These are phyloP conservation scores for Tanypteryx hageni DNA, from an alignment of 2,888 invertebrate species.

Conservation along the genomic window DNA sequence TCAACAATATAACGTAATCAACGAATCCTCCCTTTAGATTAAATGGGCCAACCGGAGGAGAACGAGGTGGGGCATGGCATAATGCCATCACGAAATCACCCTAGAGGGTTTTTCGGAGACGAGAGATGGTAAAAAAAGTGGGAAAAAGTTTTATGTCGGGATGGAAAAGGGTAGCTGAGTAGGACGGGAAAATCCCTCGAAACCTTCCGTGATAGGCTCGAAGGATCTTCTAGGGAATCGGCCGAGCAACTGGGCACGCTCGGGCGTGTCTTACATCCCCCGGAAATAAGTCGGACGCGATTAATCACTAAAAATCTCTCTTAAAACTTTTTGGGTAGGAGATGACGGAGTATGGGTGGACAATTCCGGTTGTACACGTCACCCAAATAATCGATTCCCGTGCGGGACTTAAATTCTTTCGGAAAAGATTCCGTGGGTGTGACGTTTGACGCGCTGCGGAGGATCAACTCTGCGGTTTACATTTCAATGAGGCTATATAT, in stretches of 20 bases:
- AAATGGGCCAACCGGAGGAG: neutral
- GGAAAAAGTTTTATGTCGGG: neutral
- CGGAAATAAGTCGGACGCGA: neutral
- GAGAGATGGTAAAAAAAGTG: neutral
- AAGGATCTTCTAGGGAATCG: neutral
- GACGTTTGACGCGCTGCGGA: neutral
- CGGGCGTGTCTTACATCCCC: neutral
- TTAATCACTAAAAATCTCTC: neutral
- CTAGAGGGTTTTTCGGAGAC: neutral
- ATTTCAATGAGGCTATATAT: neutral
- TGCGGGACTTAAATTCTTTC: neutral
- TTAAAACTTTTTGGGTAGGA: neutral
- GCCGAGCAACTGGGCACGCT: no score
- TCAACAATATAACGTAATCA: conserved; percentile 18
- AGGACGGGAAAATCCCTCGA: neutral
- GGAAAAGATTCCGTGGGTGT: neutral
- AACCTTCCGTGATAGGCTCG: neutral
- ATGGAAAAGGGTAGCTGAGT: neutral
- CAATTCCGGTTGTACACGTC: neutral
- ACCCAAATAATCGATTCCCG: neutral
- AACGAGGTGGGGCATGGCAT: neutral
- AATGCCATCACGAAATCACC: neutral
- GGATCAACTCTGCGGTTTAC: conserved; percentile 10
- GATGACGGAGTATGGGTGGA: neutral
- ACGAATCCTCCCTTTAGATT: neutral